Percentiles rank a stretch among this genome's conserved stretches.
Conservation (phyloP, 30 jellyfish, hydroid and myxozoan species). For the Turritopsis dohrnii region DNA sequence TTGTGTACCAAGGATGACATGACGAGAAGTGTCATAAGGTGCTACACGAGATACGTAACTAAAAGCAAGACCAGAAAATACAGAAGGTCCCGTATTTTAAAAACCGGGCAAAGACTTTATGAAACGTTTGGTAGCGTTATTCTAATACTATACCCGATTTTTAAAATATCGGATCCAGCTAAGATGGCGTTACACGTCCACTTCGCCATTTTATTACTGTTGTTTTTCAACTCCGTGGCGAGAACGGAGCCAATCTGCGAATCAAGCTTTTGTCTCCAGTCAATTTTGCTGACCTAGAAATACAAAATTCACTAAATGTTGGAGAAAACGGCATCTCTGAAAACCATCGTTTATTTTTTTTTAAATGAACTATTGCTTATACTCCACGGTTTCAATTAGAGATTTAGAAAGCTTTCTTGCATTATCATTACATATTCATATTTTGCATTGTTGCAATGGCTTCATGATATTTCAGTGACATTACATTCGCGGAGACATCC, state of each 20-base stretch:
- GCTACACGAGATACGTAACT: conserved; percentile 89
- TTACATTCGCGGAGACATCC: too few relatives aligned
- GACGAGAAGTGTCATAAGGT: conserved; percentile 86
- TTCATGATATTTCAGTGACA: too few relatives aligned
- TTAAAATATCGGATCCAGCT: conserved; percentile 91
- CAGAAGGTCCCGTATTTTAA: too few relatives aligned
- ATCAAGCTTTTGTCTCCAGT: conserved; percentile 95
- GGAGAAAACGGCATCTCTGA: neutral
- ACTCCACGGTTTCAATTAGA: too few relatives aligned
- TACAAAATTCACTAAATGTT: too few relatives aligned
- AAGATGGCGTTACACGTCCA: conserved; percentile 98
- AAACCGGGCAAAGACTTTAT: too few relatives aligned
- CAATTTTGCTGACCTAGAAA: conserved; percentile 78
- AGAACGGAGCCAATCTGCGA: conserved; percentile 95
- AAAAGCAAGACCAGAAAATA: neutral
- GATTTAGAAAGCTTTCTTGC: too few relatives aligned
- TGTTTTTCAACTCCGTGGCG: conserved; percentile 96
- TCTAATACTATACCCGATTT: conserved; percentile 84
- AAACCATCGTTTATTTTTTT: neutral
- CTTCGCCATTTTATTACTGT: conserved; percentile 93
- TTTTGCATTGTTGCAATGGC: too few relatives aligned
- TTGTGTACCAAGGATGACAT: conserved; percentile 94
- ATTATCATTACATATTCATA: too few relatives aligned
- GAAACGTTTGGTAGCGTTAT: too few relatives aligned
- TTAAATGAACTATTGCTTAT: too few relatives aligned